Conservation (phyloP, 2,113 vertebrate species). For the Dasyurus viverrinus region DNA sequence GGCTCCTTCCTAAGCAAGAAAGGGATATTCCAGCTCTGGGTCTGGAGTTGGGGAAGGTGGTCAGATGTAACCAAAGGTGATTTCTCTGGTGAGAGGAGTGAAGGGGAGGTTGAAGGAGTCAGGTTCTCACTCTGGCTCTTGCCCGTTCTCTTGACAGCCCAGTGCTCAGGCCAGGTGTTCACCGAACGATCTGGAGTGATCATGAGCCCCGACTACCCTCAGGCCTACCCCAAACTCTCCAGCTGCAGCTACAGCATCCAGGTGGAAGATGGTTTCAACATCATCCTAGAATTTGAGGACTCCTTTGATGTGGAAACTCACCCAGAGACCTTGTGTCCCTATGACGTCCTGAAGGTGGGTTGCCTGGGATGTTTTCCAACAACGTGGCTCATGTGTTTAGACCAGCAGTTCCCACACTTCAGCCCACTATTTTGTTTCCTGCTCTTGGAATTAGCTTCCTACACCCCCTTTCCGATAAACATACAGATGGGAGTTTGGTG, state of each 20-base stretch:
- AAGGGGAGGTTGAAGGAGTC: not conserved
- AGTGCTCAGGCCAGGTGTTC: conserved; percentile 82
- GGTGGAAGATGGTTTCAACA: conserved; percentile 85
- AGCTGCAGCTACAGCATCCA: conserved; percentile 84
- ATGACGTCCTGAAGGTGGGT: conserved; percentile 87
- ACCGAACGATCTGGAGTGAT: conserved; percentile 82
- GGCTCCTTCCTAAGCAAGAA: too few relatives aligned
- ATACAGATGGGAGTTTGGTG: not conserved
- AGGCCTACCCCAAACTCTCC: conserved; percentile 85
- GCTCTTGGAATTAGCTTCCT: fast-evolving
- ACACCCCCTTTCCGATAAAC: not conserved
- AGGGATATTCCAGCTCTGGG: not conserved
- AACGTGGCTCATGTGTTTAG: not conserved
- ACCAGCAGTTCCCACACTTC: not conserved
- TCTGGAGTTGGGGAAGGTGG: not conserved
- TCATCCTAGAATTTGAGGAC: conserved; percentile 86
- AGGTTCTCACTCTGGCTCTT: fast-evolving
- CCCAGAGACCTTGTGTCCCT: conserved; percentile 80
- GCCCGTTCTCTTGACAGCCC: conserved; percentile 75
- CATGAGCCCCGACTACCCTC: conserved; percentile 85
- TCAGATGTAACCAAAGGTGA: not conserved
- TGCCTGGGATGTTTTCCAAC: not conserved
- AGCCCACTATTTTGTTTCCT: not conserved
- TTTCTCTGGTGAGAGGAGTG: not conserved
- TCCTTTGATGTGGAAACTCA: conserved; percentile 86